Conservation (phyloP, 2,113 vertebrate species). For the Xiphophorus maculatus region DNA sequence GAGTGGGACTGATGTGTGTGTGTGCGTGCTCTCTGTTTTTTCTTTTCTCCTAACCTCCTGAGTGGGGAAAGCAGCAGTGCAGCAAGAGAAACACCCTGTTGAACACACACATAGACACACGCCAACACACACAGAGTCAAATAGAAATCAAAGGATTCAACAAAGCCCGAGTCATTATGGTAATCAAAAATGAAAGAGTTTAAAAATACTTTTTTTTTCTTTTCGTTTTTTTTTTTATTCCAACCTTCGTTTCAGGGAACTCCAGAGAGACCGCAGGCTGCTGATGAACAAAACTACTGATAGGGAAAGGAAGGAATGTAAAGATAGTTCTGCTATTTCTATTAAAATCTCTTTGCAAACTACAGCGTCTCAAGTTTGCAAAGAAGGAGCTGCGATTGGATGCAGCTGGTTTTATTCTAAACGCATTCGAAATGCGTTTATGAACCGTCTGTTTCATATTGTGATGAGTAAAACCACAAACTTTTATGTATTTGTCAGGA, state of each 20-base stretch:
- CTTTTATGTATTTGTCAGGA: too few relatives aligned
- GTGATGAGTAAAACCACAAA: too few relatives aligned
- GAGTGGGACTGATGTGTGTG: conserved; percentile 60
- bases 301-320: conserved; percentile 8
- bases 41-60: conserved; percentile 61
- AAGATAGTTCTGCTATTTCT: conserved; percentile 10
- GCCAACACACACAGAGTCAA: conserved; percentile 52
- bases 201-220: conserved; percentile 71
- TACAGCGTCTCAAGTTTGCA: conserved; percentile 40
- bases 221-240: conserved; percentile 35
- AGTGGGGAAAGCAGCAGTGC: conserved; percentile 46
- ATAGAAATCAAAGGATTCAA: conserved; percentile 73
- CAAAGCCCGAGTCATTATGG: conserved; percentile 73
- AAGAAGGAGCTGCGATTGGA: conserved; percentile 37
- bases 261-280: conserved; percentile 60
- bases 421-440: too few relatives aligned
- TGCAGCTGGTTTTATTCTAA: conserved; percentile 53
- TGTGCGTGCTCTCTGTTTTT: conserved; percentile 10
- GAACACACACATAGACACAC: conserved; percentile 50
- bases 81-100: conserved; percentile 60
- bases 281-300: conserved; percentile 34
- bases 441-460: too few relatives aligned
- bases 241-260: conserved; percentile 69
- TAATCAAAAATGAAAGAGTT: conserved; percentile 77
- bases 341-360: conserved; percentile 30